Conservation (phyloP, 2,888 invertebrate genomes). For the Lordiphosa andalusiaca region DNA sequence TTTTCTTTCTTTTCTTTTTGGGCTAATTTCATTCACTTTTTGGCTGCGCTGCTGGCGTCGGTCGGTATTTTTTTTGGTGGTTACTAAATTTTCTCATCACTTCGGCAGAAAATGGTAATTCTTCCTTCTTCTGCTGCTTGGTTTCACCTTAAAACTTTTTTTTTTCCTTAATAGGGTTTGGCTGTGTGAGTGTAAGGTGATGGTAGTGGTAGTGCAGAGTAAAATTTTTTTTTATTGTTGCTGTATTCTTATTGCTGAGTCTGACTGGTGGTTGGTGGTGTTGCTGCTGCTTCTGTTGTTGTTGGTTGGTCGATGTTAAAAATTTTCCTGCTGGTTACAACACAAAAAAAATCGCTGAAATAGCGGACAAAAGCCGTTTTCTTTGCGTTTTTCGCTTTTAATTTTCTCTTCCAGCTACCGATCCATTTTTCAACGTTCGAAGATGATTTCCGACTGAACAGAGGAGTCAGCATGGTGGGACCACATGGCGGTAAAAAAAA, state of each 20-base stretch:
- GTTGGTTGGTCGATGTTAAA: conserved; percentile 59
- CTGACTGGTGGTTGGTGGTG: conserved; percentile 23
- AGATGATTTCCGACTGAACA: conserved; percentile 79
- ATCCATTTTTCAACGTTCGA: conserved; percentile 79
- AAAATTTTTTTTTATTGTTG: conserved; percentile 46
- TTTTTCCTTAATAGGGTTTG: conserved; percentile 36
- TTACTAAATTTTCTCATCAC: conserved; percentile 59
- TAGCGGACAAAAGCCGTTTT: conserved; percentile 82
- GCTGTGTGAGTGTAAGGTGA: conserved; percentile 20
- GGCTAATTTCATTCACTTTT: conserved; percentile 38
- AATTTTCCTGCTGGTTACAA: conserved; percentile 69
- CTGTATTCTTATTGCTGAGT: conserved; percentile 48
- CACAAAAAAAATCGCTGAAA: conserved; percentile 83
- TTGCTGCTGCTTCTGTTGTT: conserved; percentile 24
- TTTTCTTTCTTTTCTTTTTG: conserved; percentile 26
- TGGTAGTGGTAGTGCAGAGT: conserved; percentile 35
- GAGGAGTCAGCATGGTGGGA: conserved; percentile 12
- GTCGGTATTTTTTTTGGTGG: conserved; percentile 42
- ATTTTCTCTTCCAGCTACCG: conserved; percentile 79
- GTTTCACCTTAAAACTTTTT: conserved; percentile 47
- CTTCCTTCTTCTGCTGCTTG: conserved; percentile 33
- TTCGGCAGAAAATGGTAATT: conserved; percentile 42
- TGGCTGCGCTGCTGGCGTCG: conserved; percentile 29
- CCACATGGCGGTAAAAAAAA: neutral
- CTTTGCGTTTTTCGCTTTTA: conserved; percentile 79